These are phyloP conservation scores for Margarornis squamiger DNA, from an alignment of 2,797 vertebrate genomes.

Conservation along the genomic window DNA sequence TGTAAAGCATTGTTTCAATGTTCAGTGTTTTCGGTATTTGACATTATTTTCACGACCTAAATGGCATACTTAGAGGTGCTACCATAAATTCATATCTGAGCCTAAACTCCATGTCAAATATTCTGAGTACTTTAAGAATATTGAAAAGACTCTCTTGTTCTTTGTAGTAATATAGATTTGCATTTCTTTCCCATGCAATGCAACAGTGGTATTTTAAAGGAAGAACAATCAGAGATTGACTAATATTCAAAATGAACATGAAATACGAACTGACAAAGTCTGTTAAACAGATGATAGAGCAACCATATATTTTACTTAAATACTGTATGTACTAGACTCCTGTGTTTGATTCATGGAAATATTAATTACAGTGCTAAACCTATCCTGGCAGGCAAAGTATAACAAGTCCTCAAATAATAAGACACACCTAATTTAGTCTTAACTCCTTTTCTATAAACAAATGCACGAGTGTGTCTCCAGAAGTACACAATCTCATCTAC, in stretches of 20 bases:
- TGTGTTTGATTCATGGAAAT: constrained; percentile 8
- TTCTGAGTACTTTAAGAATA: neutral
- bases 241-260: neutral
- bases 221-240: neutral
- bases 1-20: neutral
- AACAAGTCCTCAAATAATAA: constrained; percentile 35
- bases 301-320: constrained; percentile 12
- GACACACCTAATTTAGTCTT: constrained; percentile 50
- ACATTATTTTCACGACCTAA: neutral
- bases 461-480: constrained; percentile 3
- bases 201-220: neutral
- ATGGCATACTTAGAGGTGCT: neutral
- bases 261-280: neutral
- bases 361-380: neutral
- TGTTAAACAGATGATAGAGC: constrained; percentile 16
- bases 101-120: neutral
- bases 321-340: neutral
- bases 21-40: neutral
- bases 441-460: constrained; percentile 22
- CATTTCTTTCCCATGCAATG: neutral
- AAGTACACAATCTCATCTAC: constrained; percentile 22
- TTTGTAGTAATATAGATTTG: neutral
- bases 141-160: neutral
- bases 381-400: constrained; percentile 27
- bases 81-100: neutral